These are phyloP conservation scores for Dynastes tityus DNA, from an alignment of 2,888 invertebrate species.

Conservation along the genomic window DNA sequence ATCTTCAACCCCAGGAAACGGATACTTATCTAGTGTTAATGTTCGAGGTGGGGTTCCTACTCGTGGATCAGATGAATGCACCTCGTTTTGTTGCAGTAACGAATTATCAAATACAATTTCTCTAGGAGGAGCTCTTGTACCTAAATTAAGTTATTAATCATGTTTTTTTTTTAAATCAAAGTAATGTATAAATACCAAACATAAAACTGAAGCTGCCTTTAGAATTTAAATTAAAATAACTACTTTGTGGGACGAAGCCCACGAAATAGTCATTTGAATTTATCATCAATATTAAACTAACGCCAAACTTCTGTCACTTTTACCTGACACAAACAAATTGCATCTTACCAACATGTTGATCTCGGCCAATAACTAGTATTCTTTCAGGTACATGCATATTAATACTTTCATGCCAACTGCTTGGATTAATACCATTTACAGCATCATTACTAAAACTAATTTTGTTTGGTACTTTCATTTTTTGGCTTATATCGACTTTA, in stretches of 20 bases:
- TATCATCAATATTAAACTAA: slow-evolving; percentile 14
- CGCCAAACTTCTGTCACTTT: slow-evolving; percentile 27
- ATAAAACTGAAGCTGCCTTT: slow-evolving; percentile 50
- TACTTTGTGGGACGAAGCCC: slow-evolving; percentile 41
- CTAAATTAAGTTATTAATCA: slow-evolving; percentile 67
- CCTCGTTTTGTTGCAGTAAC: slow-evolving; percentile 80
- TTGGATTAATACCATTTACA: slow-evolving; percentile 76
- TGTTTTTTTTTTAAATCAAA: neutral
- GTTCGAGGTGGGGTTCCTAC: slow-evolving; percentile 92
- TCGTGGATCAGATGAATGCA: slow-evolving; percentile 80
- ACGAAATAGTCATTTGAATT: slow-evolving; percentile 47
- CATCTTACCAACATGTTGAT: slow-evolving; percentile 70
- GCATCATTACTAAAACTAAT: slow-evolving; percentile 83
- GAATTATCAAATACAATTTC: slow-evolving; percentile 91
- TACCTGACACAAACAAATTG: slow-evolving; percentile 17
- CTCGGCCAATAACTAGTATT: slow-evolving; percentile 90
- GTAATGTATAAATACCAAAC: slow-evolving; percentile 5
- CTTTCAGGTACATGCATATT: slow-evolving; percentile 96
- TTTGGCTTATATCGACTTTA: slow-evolving; percentile 84
- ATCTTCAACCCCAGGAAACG: slow-evolving; percentile 80
- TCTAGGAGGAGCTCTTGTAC: slow-evolving; percentile 88
- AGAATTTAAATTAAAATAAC: slow-evolving; percentile 46
- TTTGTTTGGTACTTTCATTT: slow-evolving; percentile 87
- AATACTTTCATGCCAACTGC: slow-evolving; percentile 83
- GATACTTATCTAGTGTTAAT: slow-evolving; percentile 89